Base-by-base conservation (phyloP, 2,888 invertebrate genomes). In the Paralinhomoeus sp. region DNA sequence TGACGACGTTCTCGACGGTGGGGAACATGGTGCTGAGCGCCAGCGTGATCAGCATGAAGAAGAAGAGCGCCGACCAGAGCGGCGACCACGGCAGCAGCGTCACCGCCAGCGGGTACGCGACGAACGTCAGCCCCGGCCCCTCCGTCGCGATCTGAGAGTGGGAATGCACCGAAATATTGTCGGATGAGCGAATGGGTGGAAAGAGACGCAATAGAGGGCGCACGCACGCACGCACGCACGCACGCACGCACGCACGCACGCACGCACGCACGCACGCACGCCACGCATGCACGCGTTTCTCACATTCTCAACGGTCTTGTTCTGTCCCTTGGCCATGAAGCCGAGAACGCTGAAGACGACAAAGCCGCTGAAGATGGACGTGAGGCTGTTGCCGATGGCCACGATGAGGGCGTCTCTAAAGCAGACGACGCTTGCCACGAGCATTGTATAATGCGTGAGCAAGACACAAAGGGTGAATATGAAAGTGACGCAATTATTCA, bases 21-120 rank as follows among this genome's bases (percentile, higher is more conserved):
- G 48, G 48, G 42, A 48, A 48, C 48, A 48, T 48, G n/a, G 44
- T 46, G 41, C 42, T 42, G 27, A 48, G 42, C 2, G 48, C 48
- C 40, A 48, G 46, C 15, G 45, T 48, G 27, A 47, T n/a, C 37
- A 48, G 31, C 48, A 48, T 48, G 22, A 41, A 21, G 43, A 48
- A 48, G 44, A 48, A 48, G 12, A 48, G 24, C 17, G 18, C 35
- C 31, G 44, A 43, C 48, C 48, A 48, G 27, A 48, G 20, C 13
- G 48, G 48, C n/a, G 38, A 36, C 22, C 24, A 27, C 5, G 46
- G 48, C 24, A 48, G 39, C 15, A 48, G 27, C 9, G 44, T 44
- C 13, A 48, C 48, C 1, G 48, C 46, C 24, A 46, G 48, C 13
- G 48, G 48, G 42, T 48, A 48, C 13, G 45, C 36, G 36, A 48